Percentiles rank a stretch among this genome's conserved stretches.
Evolutionary conservation across 2,888 invertebrate species (phyloP).

Genomic region (Hypomecis atomaria): DNA sequence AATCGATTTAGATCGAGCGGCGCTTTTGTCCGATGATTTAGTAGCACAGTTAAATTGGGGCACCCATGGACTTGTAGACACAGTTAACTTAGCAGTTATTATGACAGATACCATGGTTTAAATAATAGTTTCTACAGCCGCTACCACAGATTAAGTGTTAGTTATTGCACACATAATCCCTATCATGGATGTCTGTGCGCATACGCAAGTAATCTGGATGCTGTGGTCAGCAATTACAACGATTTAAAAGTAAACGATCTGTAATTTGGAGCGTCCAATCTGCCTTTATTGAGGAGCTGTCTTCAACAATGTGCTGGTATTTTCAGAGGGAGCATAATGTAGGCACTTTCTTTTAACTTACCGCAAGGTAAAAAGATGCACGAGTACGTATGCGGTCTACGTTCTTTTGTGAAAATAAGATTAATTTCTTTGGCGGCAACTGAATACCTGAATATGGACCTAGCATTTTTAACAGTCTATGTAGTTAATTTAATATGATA

Average conservation of each 20-base stretch:
- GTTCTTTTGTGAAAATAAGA: background rate
- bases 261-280: slow-evolving; percentile 71
- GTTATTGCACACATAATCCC: slow-evolving; percentile 49
- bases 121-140: slow-evolving; percentile 17
- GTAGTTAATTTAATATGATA: too few species aligned
- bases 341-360: slow-evolving; percentile 18
- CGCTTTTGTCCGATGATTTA: slow-evolving; percentile 81
- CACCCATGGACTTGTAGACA: slow-evolving; percentile 50
- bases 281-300: slow-evolving; percentile 53
- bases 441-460: too few species aligned
- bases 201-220: slow-evolving; percentile 63
- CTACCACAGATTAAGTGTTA: slow-evolving; percentile 45
- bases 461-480: too few species aligned
- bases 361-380: slow-evolving; percentile 16
- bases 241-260: slow-evolving; percentile 74
- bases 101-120: background rate
- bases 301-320: slow-evolving; percentile 36
- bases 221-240: slow-evolving; percentile 76
- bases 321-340: slow-evolving; percentile 27
- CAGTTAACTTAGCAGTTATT: slow-evolving; percentile 7
- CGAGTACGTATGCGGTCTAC: background rate
- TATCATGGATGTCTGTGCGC: slow-evolving; percentile 39
- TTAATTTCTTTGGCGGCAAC: too few species aligned
- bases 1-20: slow-evolving; percentile 82
- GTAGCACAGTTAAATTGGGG: slow-evolving; percentile 78